phyloP scores from a whole-genome alignment of 2,113 vertebrate species.

The Pungitius pungitius region DNA sequence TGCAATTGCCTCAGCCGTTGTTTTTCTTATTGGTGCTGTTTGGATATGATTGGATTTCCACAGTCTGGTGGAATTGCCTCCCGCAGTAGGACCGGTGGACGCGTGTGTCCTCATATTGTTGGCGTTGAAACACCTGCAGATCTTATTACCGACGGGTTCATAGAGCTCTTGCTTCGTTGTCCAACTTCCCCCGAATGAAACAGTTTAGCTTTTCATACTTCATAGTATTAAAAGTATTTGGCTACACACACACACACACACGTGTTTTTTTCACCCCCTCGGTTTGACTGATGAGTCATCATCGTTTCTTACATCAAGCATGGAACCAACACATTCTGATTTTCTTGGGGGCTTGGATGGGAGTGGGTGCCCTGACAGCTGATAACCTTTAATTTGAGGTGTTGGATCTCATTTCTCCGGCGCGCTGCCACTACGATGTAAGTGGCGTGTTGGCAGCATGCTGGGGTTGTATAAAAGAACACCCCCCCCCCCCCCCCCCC shows the following conservation, averaged over 20 bases:
- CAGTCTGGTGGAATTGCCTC: conserved; percentile 69
- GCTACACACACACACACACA: too few relatives aligned
- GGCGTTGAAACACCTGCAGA: conserved; percentile 63
- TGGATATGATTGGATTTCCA: conserved; percentile 76
- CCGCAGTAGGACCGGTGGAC: conserved; percentile 37
- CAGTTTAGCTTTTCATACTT: conserved; percentile 22
- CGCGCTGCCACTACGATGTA: conserved; percentile 84
- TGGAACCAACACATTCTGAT: conserved; percentile 35
- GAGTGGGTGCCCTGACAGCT: conserved; percentile 87
- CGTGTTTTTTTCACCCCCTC: neutral
- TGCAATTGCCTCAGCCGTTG: conserved; percentile 70
- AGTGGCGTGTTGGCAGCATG: conserved; percentile 68
- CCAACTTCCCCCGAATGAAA: conserved; percentile 37
- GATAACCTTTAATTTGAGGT: conserved; percentile 92
- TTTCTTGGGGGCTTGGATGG: conserved; percentile 46
- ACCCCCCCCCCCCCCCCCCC: conserved; percentile 3
- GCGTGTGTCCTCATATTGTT: conserved; percentile 57
- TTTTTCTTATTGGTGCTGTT: conserved; percentile 76
- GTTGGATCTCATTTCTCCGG: conserved; percentile 83
- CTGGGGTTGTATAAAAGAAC: conserved; percentile 71
- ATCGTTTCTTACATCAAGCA: conserved; percentile 25
- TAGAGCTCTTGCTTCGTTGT: conserved; percentile 26
- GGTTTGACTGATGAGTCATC: neutral
- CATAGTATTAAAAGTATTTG: conserved; percentile 2
- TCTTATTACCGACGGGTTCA: conserved; percentile 64